Percentiles rank a stretch among this genome's conserved stretches.
phyloP scores from a whole-genome alignment of 2,888 invertebrate species.

The Lycaena phlaeas region DNA sequence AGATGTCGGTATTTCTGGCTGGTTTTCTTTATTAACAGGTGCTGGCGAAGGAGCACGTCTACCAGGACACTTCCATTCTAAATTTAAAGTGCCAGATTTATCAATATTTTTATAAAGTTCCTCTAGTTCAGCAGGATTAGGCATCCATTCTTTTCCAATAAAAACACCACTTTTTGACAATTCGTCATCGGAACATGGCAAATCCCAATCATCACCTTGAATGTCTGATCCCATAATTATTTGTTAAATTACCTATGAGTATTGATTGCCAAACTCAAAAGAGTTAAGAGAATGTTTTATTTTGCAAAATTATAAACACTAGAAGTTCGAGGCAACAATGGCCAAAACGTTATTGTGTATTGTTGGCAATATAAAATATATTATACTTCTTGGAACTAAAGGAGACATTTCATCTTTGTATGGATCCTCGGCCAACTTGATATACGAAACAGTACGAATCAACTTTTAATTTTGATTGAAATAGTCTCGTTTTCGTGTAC shows the following conservation, averaged over 20 bases:
- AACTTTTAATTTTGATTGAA: too few species aligned
- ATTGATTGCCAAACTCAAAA: too few species aligned
- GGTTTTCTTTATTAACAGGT: constrained; percentile 63
- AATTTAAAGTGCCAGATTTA: constrained; percentile 76
- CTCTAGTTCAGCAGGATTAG: constrained; percentile 79
- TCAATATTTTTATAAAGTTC: constrained; percentile 81
- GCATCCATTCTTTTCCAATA: constrained; percentile 75
- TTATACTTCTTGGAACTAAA: too few species aligned
- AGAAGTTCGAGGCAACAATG: too few species aligned
- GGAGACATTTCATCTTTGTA: too few species aligned
- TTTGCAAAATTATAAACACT: too few species aligned
- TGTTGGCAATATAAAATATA: too few species aligned
- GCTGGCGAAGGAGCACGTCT: constrained; percentile 82
- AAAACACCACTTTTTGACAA: constrained; percentile 53
- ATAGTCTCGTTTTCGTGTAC: too few species aligned
- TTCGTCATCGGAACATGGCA: constrained; percentile 80
- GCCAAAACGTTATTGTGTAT: too few species aligned
- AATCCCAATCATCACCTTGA: constrained; percentile 72
- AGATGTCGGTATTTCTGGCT: constrained; percentile 48
- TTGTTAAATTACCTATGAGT: neutral
- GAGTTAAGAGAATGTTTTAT: too few species aligned
- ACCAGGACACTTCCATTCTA: constrained; percentile 89
- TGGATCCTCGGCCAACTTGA: too few species aligned
- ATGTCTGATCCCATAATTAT: constrained; percentile 30
- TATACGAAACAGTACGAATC: too few species aligned